phyloP scores from a whole-genome alignment of 2,113 vertebrate genomes.

The Etia nguti region DNA sequence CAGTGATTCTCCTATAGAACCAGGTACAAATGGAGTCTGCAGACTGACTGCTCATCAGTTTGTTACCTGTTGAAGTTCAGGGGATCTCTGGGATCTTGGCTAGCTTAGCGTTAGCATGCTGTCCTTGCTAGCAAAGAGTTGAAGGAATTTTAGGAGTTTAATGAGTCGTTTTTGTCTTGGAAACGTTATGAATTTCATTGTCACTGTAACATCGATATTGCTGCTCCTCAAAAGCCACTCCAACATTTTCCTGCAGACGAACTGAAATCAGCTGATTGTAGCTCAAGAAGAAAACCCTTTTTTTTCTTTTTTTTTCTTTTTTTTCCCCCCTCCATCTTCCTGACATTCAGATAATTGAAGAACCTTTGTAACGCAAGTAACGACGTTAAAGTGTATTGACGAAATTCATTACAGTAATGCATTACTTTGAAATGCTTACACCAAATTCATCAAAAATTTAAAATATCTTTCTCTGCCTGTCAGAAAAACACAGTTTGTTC shows the following conservation, averaged over 20 bases:
- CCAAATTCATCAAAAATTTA: rapidly evolving
- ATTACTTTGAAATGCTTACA: background rate
- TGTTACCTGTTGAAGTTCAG: background rate
- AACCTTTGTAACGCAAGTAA: background rate
- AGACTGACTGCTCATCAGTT: background rate
- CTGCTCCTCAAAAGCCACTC: too few species aligned
- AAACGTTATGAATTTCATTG: rapidly evolving
- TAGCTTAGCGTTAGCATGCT: background rate
- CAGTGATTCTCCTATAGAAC: background rate
- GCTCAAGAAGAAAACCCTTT: rapidly evolving
- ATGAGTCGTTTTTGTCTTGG: background rate
- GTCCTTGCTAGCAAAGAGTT: background rate
- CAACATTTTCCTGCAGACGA: background rate
- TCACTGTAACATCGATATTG: background rate
- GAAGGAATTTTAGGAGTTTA: background rate
- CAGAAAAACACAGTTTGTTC: background rate
- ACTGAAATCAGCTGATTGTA: background rate
- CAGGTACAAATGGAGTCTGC: background rate
- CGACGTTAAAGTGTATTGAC: rapidly evolving
- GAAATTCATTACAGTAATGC: background rate
- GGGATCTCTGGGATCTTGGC: background rate
- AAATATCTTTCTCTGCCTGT: background rate
- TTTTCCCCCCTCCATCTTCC: too few species aligned
- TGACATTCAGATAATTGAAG: background rate
- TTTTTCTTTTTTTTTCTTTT: too few species aligned